Base-by-base conservation (phyloP, 2,113 vertebrate species). In the Calidris pugnax region DNA sequence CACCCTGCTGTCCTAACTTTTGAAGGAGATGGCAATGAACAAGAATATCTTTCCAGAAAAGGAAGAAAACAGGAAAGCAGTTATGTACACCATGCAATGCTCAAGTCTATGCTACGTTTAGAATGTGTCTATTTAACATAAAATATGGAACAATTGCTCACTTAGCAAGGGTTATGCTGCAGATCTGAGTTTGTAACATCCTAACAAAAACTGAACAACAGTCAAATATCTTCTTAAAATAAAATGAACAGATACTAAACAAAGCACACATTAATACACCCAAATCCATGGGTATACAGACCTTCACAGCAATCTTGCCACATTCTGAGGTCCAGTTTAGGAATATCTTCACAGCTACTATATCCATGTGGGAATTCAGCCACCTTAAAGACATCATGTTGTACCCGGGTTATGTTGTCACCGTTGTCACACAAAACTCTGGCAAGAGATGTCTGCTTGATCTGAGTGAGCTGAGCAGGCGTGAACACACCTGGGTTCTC, bases 301-400 rank as follows among this genome's bases (percentile, higher is more conserved):
- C 99, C 99, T 98, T 99, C 99, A 75, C 99, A 99, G 97, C 99
- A 99, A 98, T 99, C 99, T 97, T 99, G 99, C 99, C 99, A 99
- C 98, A 99, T 98, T 21, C 99, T 98, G 79, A 99, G 98, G 97
- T 99, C 99, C 37, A 99, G 97, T 66, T 98, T 98, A 84, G 99
- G 98, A 75, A 99, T 66, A 62, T 99, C 98, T 12, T 98, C 98
- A 43, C 99, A 99, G 98, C 97, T 99, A 86, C 98, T 86, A 48
- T 99, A 99, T 43, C 99, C 99, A 15, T 99, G 99, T 9, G 99
- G 99, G 87, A 99, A 98, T 97, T 99, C 98, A 0, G 98, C 99
- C 94, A 99, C 98, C 12, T 30, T 96, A 95, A 99, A 99, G 55
- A 99, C 99, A 32, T 99, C 99, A 16, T 91, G 95, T 93, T 99